Conservation (phyloP, 2,797 vertebrate species). For the Sebastes minor region DNA sequence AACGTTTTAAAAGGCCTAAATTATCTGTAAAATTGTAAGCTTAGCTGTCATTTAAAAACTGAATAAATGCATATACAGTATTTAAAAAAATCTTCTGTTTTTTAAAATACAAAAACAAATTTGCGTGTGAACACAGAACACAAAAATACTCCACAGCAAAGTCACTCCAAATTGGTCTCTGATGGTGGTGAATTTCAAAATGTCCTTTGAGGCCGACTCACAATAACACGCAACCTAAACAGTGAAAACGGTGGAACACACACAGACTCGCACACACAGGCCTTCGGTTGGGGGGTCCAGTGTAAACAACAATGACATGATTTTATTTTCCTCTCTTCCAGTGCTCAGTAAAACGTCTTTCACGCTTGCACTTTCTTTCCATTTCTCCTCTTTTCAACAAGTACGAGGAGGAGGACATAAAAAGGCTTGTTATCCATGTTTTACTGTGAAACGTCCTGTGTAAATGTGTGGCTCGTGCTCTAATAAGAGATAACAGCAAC, state of each 20-base stretch:
- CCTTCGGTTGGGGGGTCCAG: slow-evolving; percentile 31
- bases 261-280: slow-evolving; percentile 35
- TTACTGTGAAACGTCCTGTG: neutral
- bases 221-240: slow-evolving; percentile 51
- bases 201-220: slow-evolving; percentile 54
- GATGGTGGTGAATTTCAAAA: slow-evolving; percentile 48
- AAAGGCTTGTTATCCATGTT: neutral
- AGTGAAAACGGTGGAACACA: slow-evolving; percentile 58
- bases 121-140: neutral
- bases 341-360: slow-evolving; percentile 30
- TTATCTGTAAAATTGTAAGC: neutral
- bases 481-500: slow-evolving; percentile 1
- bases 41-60: neutral
- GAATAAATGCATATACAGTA: neutral
- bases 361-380: slow-evolving; percentile 34
- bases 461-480: neutral
- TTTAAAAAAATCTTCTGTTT: neutral
- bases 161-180: slow-evolving; percentile 35
- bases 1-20: neutral
- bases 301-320: slow-evolving; percentile 64
- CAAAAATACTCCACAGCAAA: slow-evolving; percentile 13
- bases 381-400: slow-evolving; percentile 8
- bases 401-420: neutral
- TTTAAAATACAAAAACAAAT: neutral
- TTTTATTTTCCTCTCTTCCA: slow-evolving; percentile 61